Base-by-base conservation (phyloP, 2,888 invertebrate genomes). In the Andrena minutula region DNA sequence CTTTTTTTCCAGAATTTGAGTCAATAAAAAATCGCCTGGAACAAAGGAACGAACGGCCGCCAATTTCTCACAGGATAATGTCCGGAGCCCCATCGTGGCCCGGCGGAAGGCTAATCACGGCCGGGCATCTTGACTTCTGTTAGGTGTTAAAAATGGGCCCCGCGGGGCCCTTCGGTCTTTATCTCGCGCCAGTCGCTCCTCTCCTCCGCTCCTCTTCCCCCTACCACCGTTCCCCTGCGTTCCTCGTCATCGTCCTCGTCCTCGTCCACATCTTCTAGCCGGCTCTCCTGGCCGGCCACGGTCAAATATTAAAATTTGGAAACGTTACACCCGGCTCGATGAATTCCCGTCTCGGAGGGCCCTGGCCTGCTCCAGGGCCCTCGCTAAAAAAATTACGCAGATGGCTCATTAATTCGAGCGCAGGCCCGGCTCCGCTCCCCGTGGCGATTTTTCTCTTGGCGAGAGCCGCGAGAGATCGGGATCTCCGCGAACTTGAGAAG, bases 21-120 rank as follows among this genome's bases (percentile, higher is more conserved):
- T 89, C 90, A 90, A 92, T 90, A 91, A 92, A 92, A 92, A 92
- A 92, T 91, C 87, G 91, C 88, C 86, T 89, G 90, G 91, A 92
- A 92, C 89, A 89, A 90, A 91, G 89, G 87, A 88, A 88, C 87
- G 87, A 86, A 88, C 83, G 88, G 85, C 86, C 89, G 87, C 89
- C 90, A 90, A 93, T 93, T 92, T 92, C 91, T 92, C 92, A 92
- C 88, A 86, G 92, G 91, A 90, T 91, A 91, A 91, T 91, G 90
- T 86, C 75, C 71, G 74, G 63, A 75, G 75, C 81, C 66, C 88
- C 81, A 83, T 82, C 85, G 85, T 79, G 73, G 79, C 75, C 74
- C 75, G 74, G 75, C 77, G 78, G 86, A 79, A 74, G 79, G 80
- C 88, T 89, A 92, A 92, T 91, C 91, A 91, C 86, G 88, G 79